Base-by-base conservation (phyloP, 2,797 vertebrate species). In the Erpetoichthys calabaricus region DNA sequence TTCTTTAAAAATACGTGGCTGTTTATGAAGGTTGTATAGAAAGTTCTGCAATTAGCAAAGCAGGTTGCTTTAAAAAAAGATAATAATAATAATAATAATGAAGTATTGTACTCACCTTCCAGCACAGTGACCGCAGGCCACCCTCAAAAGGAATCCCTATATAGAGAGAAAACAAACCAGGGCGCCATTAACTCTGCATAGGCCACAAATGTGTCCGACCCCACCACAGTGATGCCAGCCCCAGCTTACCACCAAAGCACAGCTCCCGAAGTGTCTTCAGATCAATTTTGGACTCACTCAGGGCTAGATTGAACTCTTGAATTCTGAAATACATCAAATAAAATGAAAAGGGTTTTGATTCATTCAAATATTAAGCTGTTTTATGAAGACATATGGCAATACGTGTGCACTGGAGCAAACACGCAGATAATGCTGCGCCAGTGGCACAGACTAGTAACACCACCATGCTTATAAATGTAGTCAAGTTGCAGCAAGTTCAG, bases 61-160 rank as follows among this genome's bases (percentile, higher is more conserved):
- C 25, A 25, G 1, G 25, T 25, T 25, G 25, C 25, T 25, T 25
- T 25, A 25, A 25, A 25, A 25, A 25, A 25, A 25, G 25, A 25
- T 25, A n/a, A n/a, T n/a, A n/a, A n/a, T 25, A 25, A 25, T 25
- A 25, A 25, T 25, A 25, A 25, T 25, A 25, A 25, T 25, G 25
- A 25, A 25, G 25, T 25, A 25, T 25, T 25, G 25, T 25, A 85
- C 87, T 73, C 72, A 97, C 95, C 82, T 99, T 99, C 95, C 95
- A 99, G 73, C 94, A 97, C 53, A 94, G 85, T 9, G 94, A 89
- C 50, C 94, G 90, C 55, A 95, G 89, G 57, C 95, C 95, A 57
- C 89, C 89, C 76, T 99, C 95, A 75, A 91, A 98, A 9, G 95
- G 95, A 64, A 99, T 86, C 66, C 95, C 95, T 99, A 78, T 8